Evolutionary conservation across 2,888 invertebrate genomes (phyloP), one percentile per base, ranked within the genome.

Genomic region (Flabesymbios commensalis): DNA sequence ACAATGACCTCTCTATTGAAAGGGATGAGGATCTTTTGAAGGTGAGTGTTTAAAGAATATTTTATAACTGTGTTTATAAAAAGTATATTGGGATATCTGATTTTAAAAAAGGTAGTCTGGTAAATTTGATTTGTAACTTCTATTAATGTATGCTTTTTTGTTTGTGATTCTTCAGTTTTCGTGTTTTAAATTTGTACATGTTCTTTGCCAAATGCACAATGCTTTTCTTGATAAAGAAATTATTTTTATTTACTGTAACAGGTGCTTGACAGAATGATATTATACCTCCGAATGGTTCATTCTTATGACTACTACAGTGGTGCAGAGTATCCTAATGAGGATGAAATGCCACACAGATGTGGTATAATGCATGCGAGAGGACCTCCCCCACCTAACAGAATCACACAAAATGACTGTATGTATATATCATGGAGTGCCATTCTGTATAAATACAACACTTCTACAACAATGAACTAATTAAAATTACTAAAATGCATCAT

Each of bases 281-380:
- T 98, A 54, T 99, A 99, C 81, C 85, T 99, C 74, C 88, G 99
- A 52, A 87, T 99, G 48, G 99, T 99, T 0, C 97, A 99, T 83
- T 98, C 98, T 0, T 92, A 99, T 56, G 99, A 99, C 83, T 99
- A 94, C 82, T 99, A 99, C 85, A 97, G 97, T 84, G 95, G 95
- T 78, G 95, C 94, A 78, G 98, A 99, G 79, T 99, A 99, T 84
- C 95, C 97, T 0, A 95, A 96, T 75, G 99, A 99, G 83, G 99
- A 99, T 81, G 96, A 97, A 83, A 99, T 99, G 99, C 99, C 99
- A 0, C 98, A 99, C 83, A 88, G 96, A 39, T 96, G 98, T 83
- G 98, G 98, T 10, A 95, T 99, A 71, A 92, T 99, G 87, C 99
- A 99, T 78, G 95, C 95, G 0, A 87, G 99, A 51, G 96, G 96